Base-by-base conservation (phyloP, 2,797 vertebrate species). In the Gobionotothen gibberifrons region DNA sequence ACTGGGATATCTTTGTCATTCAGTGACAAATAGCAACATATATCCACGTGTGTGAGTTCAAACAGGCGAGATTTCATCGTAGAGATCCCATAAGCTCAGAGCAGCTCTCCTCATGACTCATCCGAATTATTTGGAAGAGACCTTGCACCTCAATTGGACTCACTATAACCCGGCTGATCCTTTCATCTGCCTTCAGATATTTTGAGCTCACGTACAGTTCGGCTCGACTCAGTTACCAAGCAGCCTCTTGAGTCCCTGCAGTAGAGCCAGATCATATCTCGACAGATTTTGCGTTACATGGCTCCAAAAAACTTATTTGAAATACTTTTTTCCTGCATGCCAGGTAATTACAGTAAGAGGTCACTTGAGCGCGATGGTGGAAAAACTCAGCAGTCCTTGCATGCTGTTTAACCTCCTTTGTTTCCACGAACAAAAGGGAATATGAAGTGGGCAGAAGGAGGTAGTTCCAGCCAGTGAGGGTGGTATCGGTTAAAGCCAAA, bases 181-280 rank as follows among this genome's bases (percentile, higher is more conserved):
- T 84, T 86, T 84, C 83, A 90, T 87, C 83, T 78, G 57, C 64
- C 75, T 62, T 64, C 22, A 81, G 72, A 76, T 84, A 40, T 81
- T 84, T 76, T 79, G 72, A 86, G 85, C 82, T 85, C 78, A 78
- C 76, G 73, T 74, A 55, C 70, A 77, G 79, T 82, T 83, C 65
- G 47, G 72, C 81, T 81, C 9, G 2, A 81, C 42, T 64, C 61
- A 71, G 72, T 47, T 72, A 60, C 79, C 62, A 11, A 67, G 66
- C 47, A 61, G 77, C 21, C 49, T 65, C 72, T 36, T 42, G 36
- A 19, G 52, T 70, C 69, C 57, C 72, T 48, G 79, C 74, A 69
- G 74, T 55, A 40, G 76, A 36, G 58, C 51, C 39, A 80, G 79
- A 89, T 78, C 49, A 60, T 52, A 47, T 80, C 74, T 71, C 5